phyloP scores from a whole-genome alignment of 1,140 invertebrate genomes.

The Dolichoris vasculosae region DNA sequence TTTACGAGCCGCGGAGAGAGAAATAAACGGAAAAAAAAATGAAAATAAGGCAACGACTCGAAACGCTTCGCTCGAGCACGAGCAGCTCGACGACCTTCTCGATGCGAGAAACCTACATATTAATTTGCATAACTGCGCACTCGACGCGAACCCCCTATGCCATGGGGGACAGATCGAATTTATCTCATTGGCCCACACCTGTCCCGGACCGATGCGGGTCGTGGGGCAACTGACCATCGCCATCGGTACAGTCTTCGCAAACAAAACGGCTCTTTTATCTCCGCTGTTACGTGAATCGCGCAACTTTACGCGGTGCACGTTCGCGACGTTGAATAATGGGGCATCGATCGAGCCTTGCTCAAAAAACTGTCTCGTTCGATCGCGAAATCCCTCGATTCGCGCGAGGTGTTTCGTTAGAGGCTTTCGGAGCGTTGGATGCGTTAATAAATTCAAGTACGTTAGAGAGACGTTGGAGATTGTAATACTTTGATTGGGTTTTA shows the following conservation, averaged over 20 bases:
- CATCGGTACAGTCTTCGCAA: not conserved
- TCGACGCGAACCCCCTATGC: conserved; percentile 60
- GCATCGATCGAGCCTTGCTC: too few relatives aligned
- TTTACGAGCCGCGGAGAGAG: too few relatives aligned
- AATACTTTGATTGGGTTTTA: not conserved
- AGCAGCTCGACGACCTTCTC: conserved; percentile 11
- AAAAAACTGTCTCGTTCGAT: too few relatives aligned
- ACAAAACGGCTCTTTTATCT: not conserved
- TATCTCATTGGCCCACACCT: conserved; percentile 73
- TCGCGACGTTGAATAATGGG: not conserved
- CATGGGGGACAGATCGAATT: conserved; percentile 74
- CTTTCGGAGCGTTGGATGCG: too few relatives aligned
- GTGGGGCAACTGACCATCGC: conserved; percentile 69
- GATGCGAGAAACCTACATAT: conserved; percentile 48
- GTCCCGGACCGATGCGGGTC: conserved; percentile 70
- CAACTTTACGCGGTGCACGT: too few relatives aligned
- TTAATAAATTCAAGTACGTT: too few relatives aligned
- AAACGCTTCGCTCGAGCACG: not conserved
- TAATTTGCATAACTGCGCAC: conserved; percentile 71
- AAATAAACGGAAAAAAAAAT: not conserved
- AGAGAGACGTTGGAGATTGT: too few relatives aligned
- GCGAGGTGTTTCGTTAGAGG: too few relatives aligned
- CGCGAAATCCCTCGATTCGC: too few relatives aligned
- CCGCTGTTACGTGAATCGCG: too few relatives aligned
- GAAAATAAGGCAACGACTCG: not conserved